Evolutionary conservation across 2,888 invertebrate species (phyloP).

Genomic region (Patella caerulea): DNA sequence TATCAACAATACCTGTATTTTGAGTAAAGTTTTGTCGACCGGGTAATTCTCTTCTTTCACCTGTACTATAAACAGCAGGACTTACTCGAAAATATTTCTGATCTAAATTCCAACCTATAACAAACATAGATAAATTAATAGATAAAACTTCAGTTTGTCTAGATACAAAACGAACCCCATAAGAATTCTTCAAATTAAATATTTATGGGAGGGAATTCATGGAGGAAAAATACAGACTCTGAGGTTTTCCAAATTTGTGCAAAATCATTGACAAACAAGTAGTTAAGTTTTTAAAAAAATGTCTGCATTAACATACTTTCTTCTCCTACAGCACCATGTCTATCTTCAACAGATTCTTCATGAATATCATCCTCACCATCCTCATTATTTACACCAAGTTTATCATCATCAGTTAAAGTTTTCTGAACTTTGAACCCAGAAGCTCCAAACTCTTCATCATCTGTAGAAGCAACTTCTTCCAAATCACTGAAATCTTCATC

Average conservation of each 20-base stretch:
- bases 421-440: slow-evolving; percentile 14
- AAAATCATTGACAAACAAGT: too few relatives aligned
- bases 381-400: not conserved
- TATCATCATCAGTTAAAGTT: not conserved
- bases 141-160: not conserved
- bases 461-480: slow-evolving; percentile 28
- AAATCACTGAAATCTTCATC: slow-evolving; percentile 62
- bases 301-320: not conserved
- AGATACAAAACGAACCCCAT: too few relatives aligned
- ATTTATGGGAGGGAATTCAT: too few relatives aligned
- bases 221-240: too few relatives aligned
- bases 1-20: too few relatives aligned
- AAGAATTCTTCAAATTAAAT: too few relatives aligned
- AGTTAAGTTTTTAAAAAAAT: too few relatives aligned
- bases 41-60: too few relatives aligned
- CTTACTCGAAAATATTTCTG: not conserved
- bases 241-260: too few relatives aligned
- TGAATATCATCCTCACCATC: not conserved
- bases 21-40: too few relatives aligned
- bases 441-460: slow-evolving; percentile 21
- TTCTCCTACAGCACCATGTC: slow-evolving; percentile 4
- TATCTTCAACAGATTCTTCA: not conserved
- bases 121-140: not conserved
- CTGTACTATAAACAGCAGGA: not conserved
- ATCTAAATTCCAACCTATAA: not conserved